phyloP scores from a whole-genome alignment of 1,140 invertebrate genomes.

The Gonatopus flavifemur region DNA sequence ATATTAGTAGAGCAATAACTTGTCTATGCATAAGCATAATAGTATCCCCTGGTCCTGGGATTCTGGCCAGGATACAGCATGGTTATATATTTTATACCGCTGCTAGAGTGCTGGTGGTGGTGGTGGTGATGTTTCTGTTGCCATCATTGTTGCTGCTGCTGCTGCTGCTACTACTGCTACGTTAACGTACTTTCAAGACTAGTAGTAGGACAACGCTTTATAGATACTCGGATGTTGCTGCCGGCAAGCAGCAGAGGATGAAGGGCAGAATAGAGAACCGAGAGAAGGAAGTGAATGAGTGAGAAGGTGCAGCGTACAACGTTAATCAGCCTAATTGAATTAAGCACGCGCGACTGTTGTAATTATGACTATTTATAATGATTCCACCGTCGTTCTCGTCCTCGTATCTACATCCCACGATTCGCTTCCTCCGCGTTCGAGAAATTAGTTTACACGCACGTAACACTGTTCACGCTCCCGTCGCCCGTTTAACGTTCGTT shows the following conservation, averaged over 20 bases:
- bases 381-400: slow-evolving; percentile 41
- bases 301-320: slow-evolving; percentile 48
- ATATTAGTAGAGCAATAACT: slow-evolving; percentile 55
- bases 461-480: too few species aligned
- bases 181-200: too few species aligned
- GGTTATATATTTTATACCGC: slow-evolving; percentile 48
- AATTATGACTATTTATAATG: slow-evolving; percentile 61
- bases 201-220: too few species aligned
- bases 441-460: slow-evolving; percentile 36
- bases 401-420: slow-evolving; percentile 18
- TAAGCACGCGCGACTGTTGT: slow-evolving; percentile 56
- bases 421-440: slow-evolving; percentile 10
- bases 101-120: too few species aligned
- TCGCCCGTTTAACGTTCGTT: slow-evolving; percentile 21
- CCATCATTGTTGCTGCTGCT: too few species aligned
- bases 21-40: slow-evolving; percentile 58
- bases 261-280: slow-evolving; percentile 12
- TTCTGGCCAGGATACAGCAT: slow-evolving; percentile 49
- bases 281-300: slow-evolving; percentile 21
- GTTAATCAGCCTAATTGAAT: slow-evolving; percentile 60
- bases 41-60: slow-evolving; percentile 40
- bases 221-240: background rate
- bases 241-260: slow-evolving; percentile 18
- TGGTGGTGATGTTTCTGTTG: too few species aligned
- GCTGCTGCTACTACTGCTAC: too few species aligned